Evolutionary conservation across 2,797 vertebrate species (phyloP), one percentile per base, ranked within the genome.

Genomic region (Schizothorax lantsangensis): DNA sequence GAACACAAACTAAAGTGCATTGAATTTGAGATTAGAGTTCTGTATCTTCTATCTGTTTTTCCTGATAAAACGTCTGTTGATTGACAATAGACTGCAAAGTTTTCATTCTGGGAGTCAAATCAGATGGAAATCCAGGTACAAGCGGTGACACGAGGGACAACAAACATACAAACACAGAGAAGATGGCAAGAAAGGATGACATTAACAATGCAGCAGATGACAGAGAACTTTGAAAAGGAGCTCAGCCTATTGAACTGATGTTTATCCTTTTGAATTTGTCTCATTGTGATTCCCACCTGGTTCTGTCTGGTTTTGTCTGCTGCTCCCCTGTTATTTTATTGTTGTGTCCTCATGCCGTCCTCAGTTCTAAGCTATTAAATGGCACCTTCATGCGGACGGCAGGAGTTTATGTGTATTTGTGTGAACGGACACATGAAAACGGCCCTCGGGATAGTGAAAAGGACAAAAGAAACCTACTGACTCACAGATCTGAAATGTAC

Each of bases 261-360:
- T 81, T 83, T 81, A 73, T 85, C 85, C 59, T 83, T 81, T 81
- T 73, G 62, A 83, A 66, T 49, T 52, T 69, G 57, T 52, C 71
- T 91, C 57, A 89, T 92, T 91, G 90, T 71, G 83, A 86, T 88
- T 86, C 86, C 7, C 0, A 7, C 68, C 69, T 73, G 43, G 54
- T 72, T 79, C 23, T 88, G 75, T 82, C 40, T 89, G 89, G 82
- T 79, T 82, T 84, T 72, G 69, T 21, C 81, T 74, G 49, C 66
- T 84, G 81, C 81, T 57, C 87, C 87, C 81, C 66, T 72, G 72
- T 88, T 88, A 75, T 80, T 85, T 89, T 90, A 54, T 89, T 87
- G 81, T 86, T 85, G 54, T 75, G 21, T 49, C 79, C 75, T 83
- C 88, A 88, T 64, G 17, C 17, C 87, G 71, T 88, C 62, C 62